phyloP scores from a whole-genome alignment of 2,113 vertebrate genomes.

The Petaurus breviceps region DNA sequence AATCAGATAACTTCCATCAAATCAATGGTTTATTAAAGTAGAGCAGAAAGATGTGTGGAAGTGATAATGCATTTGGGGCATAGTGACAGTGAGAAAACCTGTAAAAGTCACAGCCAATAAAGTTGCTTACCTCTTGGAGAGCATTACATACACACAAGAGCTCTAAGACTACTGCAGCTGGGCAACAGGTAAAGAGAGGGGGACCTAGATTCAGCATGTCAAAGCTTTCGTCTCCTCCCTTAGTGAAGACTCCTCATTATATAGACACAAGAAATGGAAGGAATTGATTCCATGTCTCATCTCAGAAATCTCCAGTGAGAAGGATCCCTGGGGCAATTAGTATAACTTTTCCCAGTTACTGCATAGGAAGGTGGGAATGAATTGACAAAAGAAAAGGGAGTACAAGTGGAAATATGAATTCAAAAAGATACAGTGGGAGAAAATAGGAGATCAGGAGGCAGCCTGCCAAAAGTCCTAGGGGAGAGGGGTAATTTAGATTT shows the following conservation, averaged over 20 bases:
- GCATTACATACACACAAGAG: no score
- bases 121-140: no score
- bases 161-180: no score
- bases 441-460: background rate
- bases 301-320: background rate
- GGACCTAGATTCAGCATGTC: background rate
- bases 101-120: background rate
- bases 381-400: background rate
- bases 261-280: background rate
- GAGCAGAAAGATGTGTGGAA: background rate
- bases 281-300: background rate
- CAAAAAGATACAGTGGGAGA: background rate
- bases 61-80: background rate
- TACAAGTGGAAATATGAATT: background rate
- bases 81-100: background rate
- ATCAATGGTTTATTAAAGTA: background rate
- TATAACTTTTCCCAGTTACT: background rate
- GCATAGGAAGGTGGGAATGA: background rate
- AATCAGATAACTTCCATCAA: background rate
- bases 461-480: background rate
- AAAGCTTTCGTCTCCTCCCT: background rate
- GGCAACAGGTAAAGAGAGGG: background rate
- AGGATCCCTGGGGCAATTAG: background rate
- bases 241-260: background rate
- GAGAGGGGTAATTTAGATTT: background rate